phyloP scores from a whole-genome alignment of 2,113 vertebrate species.

The Datnioides undecimradiatus region DNA sequence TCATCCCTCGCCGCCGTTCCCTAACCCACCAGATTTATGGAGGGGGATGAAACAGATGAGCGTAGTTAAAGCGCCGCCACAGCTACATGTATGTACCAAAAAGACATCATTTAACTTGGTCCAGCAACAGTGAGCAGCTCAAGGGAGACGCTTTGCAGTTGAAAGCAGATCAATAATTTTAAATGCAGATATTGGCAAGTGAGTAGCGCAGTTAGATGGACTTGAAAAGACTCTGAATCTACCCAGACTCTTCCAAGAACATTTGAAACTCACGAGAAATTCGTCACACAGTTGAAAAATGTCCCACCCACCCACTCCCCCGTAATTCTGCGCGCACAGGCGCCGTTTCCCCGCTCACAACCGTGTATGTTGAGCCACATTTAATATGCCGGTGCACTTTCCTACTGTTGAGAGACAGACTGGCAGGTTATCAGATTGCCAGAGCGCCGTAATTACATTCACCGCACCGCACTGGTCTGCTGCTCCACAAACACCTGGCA shows the following conservation, averaged over 20 bases:
- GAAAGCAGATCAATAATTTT: not conserved
- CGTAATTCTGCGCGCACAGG: not conserved
- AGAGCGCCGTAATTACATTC: conserved; percentile 79
- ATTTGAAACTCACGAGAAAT: not conserved
- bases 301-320: not conserved
- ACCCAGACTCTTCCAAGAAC: not conserved
- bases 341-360: conserved; percentile 27
- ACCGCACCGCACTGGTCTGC: conserved; percentile 61
- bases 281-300: not conserved
- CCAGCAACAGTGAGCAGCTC: too few relatives aligned
- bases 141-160: not conserved
- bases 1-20: not conserved
- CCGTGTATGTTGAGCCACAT: conserved; percentile 65
- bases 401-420: conserved; percentile 72
- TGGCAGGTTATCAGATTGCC: conserved; percentile 79
- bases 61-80: not conserved
- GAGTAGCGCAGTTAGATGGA: not conserved
- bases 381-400: conserved; percentile 75
- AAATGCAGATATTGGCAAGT: not conserved
- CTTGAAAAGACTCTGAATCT: not conserved
- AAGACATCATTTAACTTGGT: not conserved
- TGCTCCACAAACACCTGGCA: conserved; percentile 76
- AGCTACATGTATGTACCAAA: not conserved
- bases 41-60: not conserved
- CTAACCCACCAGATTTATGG: not conserved